Conservation (phyloP, 2,113 vertebrate genomes). For the Grantiella picta region DNA sequence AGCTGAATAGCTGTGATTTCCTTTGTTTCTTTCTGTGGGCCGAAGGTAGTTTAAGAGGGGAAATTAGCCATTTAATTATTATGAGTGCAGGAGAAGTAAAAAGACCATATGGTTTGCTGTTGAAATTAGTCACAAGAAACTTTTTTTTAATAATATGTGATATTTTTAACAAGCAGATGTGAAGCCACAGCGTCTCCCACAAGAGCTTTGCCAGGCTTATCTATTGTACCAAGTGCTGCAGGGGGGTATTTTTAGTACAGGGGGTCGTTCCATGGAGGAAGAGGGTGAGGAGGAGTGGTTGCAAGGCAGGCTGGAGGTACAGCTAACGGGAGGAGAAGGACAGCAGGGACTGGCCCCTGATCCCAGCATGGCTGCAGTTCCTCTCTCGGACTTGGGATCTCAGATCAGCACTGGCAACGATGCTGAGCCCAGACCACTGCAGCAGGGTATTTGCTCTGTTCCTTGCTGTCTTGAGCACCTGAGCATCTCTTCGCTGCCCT, state of each 20-base stretch:
- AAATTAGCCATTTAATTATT: conserved; percentile 74
- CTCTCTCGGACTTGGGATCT: rapidly evolving
- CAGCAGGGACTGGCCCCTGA: background rate
- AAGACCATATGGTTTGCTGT: conserved; percentile 73
- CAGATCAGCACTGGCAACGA: rapidly evolving
- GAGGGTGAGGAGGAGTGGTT: background rate
- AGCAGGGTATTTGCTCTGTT: background rate
- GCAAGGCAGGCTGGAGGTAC: background rate
- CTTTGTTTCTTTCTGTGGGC: conserved; percentile 72
- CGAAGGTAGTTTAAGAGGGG: conserved; percentile 63
- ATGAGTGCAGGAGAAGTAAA: conserved; percentile 69
- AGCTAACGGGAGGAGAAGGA: background rate
- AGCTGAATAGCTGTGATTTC: conserved; percentile 66
- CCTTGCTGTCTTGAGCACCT: background rate
- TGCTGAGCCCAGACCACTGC: background rate
- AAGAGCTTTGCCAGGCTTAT: conserved; percentile 59
- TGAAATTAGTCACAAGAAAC: conserved; percentile 77
- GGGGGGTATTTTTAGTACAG: conserved; percentile 24
- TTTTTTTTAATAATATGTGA: conserved; percentile 76
- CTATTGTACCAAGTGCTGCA: background rate
- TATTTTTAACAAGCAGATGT: conserved; percentile 75
- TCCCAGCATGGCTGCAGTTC: rapidly evolving
- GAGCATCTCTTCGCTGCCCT: background rate
- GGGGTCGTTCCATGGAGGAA: background rate
- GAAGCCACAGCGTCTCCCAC: conserved; percentile 57